phyloP scores from a whole-genome alignment of 2,888 invertebrate species.

The Oxycera nigricornis region DNA sequence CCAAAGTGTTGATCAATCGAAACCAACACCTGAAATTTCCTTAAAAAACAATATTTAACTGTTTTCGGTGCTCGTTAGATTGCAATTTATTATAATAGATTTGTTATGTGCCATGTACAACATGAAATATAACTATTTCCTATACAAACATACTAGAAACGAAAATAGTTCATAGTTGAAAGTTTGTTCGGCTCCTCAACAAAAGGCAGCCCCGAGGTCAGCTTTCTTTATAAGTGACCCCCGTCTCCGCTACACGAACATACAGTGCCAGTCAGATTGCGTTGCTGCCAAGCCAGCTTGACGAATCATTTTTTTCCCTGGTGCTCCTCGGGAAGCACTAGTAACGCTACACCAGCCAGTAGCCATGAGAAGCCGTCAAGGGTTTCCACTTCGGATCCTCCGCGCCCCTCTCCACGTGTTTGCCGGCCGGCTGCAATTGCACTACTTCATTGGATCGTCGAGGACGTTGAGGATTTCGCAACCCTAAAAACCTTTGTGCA shows the following conservation, averaged over 20 bases:
- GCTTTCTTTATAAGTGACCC: not conserved
- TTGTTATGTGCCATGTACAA: too few species aligned
- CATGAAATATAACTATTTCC: too few species aligned
- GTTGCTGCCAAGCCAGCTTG: not conserved
- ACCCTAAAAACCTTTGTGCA: not conserved
- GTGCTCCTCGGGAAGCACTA: constrained; percentile 13
- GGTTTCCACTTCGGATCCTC: not conserved
- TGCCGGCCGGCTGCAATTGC: not conserved
- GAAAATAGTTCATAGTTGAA: too few species aligned
- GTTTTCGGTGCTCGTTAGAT: too few species aligned
- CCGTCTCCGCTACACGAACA: not conserved
- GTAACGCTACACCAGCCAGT: not conserved
- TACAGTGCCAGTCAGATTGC: not conserved
- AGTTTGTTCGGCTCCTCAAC: too few species aligned
- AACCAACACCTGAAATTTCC: too few species aligned
- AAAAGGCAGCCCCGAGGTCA: not conserved
- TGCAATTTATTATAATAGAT: too few species aligned
- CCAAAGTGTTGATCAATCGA: too few species aligned
- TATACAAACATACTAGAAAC: too few species aligned
- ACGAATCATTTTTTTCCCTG: not conserved
- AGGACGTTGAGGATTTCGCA: not conserved
- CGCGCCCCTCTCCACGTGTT: not conserved
- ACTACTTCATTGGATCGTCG: not conserved
- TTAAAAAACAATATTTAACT: too few species aligned
- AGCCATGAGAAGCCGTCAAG: constrained; percentile 12